phyloP scores from a whole-genome alignment of 2,797 vertebrate species.

The Onychomys arenicola region DNA sequence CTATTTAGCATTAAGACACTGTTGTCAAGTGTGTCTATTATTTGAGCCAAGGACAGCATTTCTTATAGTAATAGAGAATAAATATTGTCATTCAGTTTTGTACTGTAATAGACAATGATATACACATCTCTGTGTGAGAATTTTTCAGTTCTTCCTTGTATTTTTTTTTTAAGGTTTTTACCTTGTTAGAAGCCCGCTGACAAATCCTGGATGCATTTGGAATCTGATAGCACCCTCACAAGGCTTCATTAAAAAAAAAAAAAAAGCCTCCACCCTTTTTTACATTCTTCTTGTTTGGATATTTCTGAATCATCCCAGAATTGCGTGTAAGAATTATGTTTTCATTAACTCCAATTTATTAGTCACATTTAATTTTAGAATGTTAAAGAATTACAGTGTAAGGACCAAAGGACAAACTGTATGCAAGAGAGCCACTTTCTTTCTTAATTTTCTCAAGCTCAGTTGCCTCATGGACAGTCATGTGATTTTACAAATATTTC shows the following conservation, averaged over 20 bases:
- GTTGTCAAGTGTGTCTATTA: slow-evolving; percentile 30
- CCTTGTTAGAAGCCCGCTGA: slow-evolving; percentile 11
- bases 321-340: neutral
- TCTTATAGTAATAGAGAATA: slow-evolving; percentile 50
- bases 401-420: neutral
- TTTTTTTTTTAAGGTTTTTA: slow-evolving; percentile 72
- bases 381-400: neutral
- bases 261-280: neutral
- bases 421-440: neutral
- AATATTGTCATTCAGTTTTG: slow-evolving; percentile 39
- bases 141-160: slow-evolving; percentile 51
- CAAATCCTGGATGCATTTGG: neutral
- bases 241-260: neutral
- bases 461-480: neutral
- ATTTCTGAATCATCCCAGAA: neutral
- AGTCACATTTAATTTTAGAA: neutral
- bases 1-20: neutral
- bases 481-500: neutral
- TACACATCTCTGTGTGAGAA: neutral
- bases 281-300: neutral
- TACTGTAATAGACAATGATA: slow-evolving; percentile 30
- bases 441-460: neutral
- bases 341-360: neutral
- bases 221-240: neutral
- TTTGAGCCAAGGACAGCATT: slow-evolving; percentile 34